Evolutionary conservation across 2,888 invertebrate species (phyloP).

Genomic region (Incurvaria masculella): DNA sequence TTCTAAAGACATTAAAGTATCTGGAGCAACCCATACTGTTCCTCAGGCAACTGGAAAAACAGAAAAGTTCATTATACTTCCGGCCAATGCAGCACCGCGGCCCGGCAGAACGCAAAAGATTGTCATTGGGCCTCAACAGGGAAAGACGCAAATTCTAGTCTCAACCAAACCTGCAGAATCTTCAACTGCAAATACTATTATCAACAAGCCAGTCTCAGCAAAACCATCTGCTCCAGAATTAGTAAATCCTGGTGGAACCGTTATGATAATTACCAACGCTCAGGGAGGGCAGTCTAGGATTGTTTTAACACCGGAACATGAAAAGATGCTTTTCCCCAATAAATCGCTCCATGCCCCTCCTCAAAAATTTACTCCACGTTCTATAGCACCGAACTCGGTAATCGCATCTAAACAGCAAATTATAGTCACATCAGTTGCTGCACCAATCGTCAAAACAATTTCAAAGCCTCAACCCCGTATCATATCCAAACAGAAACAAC

Average conservation of each 20-base stretch:
- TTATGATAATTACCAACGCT: conserved; percentile 63
- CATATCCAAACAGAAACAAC: conserved; percentile 24
- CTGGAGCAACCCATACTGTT: background rate
- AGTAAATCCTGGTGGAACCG: conserved; percentile 43
- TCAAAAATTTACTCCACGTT: conserved; percentile 12
- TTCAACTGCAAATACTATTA: conserved; percentile 17
- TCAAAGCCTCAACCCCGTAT: conserved; percentile 22
- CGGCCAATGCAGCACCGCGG: conserved; percentile 29
- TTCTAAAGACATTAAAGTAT: conserved; percentile 34
- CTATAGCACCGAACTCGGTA: background rate
- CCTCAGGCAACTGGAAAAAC: conserved; percentile 27
- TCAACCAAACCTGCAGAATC: conserved; percentile 33
- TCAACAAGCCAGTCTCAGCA: conserved; percentile 39
- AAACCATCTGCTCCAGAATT: too few relatives aligned
- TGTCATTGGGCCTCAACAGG: conserved; percentile 41
- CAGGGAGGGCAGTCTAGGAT: conserved; percentile 60
- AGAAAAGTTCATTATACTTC: conserved; percentile 47
- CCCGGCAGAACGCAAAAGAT: conserved; percentile 44
- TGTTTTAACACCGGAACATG: conserved; percentile 59
- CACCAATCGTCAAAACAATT: conserved; percentile 22
- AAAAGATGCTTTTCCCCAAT: conserved; percentile 56
- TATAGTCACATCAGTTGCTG: conserved; percentile 21
- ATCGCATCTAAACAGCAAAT: conserved; percentile 20
- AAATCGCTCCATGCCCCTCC: conserved; percentile 33
- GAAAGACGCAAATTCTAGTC: conserved; percentile 45